Base-by-base conservation (phyloP, 2,113 vertebrate species). In the Nesoenas mayeri region DNA sequence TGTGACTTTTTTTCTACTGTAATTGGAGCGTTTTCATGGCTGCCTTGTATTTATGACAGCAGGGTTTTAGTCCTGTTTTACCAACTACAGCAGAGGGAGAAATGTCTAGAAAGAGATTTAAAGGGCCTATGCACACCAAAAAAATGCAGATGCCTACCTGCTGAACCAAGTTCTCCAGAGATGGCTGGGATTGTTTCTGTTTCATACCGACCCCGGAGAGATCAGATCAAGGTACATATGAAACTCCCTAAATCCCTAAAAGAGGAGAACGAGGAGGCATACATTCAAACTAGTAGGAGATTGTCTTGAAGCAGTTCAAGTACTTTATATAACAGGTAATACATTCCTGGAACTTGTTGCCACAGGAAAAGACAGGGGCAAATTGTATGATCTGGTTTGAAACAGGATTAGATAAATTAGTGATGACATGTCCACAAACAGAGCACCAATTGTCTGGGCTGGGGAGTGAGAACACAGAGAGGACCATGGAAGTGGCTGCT, bases 401-500 rank as follows among this genome's bases (percentile, higher is more conserved):
- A 84, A 47, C 4, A 3, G 72, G 29, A 7, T 75, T 48, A 65
- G 31, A 31, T 11, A 38, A 34, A 87, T 12, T 0, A 10, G 34
- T 1, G 15, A 5, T 50, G 51, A 36, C 10, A 8, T 0, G 3
- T 15, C 47, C 31, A 9, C 18, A 32, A 9, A 3, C 19, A 25
- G 21, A 40, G 42, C 28, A 26, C 7, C 1, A 0, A 1, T 1
- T 6, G 20, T 6, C 2, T 21, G 0, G 24, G 32, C 11, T 24
- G 47, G 16, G 53, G 44, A 28, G 40, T 8, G 15, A 22, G 47
- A 25, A 12, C 4, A 5, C 0, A 12, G 62, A 42, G 15, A 6
- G 20, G 32, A 12, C 20, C 6, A 11, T 2, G 11, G 34, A 34
- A 48, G 26, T 0, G 6, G n/a, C 26, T 22, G 13, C 8, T 51